Evolutionary conservation across 2,113 vertebrate genomes (phyloP).

Genomic region (Procavia capensis): DNA sequence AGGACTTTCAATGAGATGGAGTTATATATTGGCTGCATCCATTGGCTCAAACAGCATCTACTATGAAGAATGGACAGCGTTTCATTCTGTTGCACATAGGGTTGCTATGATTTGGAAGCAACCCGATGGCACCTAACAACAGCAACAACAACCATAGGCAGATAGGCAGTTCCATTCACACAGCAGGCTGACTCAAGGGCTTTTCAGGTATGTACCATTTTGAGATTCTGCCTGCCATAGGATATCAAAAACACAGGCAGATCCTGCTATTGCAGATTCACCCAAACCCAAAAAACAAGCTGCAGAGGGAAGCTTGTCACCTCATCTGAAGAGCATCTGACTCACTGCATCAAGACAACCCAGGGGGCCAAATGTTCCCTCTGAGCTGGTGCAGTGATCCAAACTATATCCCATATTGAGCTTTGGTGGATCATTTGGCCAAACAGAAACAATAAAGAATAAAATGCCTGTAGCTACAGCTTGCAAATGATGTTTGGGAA

Average conservation of each 20-base stretch:
- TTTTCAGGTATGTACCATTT: too few species aligned
- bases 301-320: too few species aligned
- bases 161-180: neutral
- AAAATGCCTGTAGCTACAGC: neutral
- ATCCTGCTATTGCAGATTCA: neutral
- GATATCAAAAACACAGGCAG: neutral
- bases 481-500: neutral
- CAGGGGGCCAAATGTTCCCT: neutral
- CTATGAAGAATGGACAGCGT: too few species aligned
- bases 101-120: too few species aligned
- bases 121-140: too few species aligned
- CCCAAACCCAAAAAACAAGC: neutral
- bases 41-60: too few species aligned
- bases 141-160: too few species aligned
- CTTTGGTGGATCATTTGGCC: neutral
- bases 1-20: too few species aligned
- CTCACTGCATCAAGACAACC: neutral
- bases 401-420: neutral
- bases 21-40: too few species aligned
- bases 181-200: too few species aligned
- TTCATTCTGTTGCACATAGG: too few species aligned
- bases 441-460: neutral
- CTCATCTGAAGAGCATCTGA: neutral
- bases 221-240: neutral
- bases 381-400: neutral